Percentiles rank a stretch among this genome's conserved stretches.
phyloP scores from a whole-genome alignment of 1,140 invertebrate species.

The Hydropsyche tenuis region DNA sequence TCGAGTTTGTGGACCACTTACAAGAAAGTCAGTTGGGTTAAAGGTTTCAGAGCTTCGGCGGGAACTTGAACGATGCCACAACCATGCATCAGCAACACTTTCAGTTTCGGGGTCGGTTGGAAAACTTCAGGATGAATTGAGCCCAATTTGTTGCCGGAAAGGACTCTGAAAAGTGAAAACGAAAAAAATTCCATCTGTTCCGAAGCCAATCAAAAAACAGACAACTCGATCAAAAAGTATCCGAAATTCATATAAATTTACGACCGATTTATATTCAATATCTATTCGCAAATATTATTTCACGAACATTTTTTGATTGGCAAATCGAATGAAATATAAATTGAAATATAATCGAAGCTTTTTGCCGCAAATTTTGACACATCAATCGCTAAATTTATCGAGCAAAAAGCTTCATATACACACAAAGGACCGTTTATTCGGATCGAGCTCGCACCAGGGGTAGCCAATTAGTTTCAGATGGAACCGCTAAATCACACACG shows the following conservation, averaged over 20 bases:
- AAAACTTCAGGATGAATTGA: conserved; percentile 64
- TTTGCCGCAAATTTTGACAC: no score
- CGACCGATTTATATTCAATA: conserved; percentile 45
- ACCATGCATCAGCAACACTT: conserved; percentile 65
- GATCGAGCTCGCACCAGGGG: no score
- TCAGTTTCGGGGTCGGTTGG: conserved; percentile 61
- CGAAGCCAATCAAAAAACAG: conserved; percentile 7
- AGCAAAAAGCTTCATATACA: no score
- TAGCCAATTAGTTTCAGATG: no score
- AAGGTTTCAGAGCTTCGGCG: conserved; percentile 58
- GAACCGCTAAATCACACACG: no score
- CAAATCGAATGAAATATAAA: no score
- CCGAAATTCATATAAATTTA: conserved; percentile 27
- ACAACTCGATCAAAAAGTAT: neutral
- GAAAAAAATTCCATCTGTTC: neutral
- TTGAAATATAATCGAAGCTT: no score
- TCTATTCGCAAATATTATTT: no score
- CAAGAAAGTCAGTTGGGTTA: conserved; percentile 63
- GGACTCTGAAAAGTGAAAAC: conserved; percentile 59
- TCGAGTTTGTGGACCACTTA: conserved; percentile 56
- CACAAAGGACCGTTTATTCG: no score
- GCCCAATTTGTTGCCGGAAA: conserved; percentile 65
- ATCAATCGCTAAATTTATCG: no score
- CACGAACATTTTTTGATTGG: no score
- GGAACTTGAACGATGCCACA: conserved; percentile 63